Evolutionary conservation across 2,797 vertebrate genomes (phyloP), one percentile per base, ranked within the genome.

Genomic region (Todus mexicanus): DNA sequence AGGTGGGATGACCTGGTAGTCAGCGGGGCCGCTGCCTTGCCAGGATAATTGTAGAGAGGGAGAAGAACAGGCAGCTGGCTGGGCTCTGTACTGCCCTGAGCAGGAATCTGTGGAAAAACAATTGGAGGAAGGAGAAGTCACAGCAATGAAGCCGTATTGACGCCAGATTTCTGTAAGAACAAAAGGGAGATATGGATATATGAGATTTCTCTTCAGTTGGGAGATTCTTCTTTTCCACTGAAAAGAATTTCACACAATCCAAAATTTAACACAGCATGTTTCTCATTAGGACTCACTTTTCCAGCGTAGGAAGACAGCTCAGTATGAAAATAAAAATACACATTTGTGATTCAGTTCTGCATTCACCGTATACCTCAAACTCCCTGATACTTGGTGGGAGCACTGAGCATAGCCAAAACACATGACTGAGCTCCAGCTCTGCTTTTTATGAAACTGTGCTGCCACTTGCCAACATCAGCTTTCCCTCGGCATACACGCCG

Each of bases 31-130:
- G 29, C 43, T 3, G 11, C 31, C 59, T 71, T 51, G 22, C 64
- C 69, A 10, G 51, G 73, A 38, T 50, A 57, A 47, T 15, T 43
- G 47, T 48, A 17, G 19, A 82, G 26, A n/a, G 29, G 63, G 25
- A 86, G 77, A 77, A 65, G 38, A 29, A 38, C 48, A 84, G 63
- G 51, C 72, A 33, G 31, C 13, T 63, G 84, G 60, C 63, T 78
- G 59, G 6, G 21, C n/a, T 87, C 31, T 56, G 25, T 74, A 38
- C 64, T 84, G 61, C 48, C 57, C n/a, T 4, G 3, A 61, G 38
- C 73, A 68, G 81, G 66, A 95, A 87, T 79, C 89, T 61, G 42
- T 66, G 59, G 76, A 66, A 85, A 95, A 95, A 96, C 90, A 94
- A 96, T 91, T 81, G 85, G 53, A 91, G 95, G 94, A 92, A 96